Evolutionary conservation across 2,797 vertebrate genomes (phyloP), one percentile per base, ranked within the genome.

Genomic region (Scolopax rusticola): DNA sequence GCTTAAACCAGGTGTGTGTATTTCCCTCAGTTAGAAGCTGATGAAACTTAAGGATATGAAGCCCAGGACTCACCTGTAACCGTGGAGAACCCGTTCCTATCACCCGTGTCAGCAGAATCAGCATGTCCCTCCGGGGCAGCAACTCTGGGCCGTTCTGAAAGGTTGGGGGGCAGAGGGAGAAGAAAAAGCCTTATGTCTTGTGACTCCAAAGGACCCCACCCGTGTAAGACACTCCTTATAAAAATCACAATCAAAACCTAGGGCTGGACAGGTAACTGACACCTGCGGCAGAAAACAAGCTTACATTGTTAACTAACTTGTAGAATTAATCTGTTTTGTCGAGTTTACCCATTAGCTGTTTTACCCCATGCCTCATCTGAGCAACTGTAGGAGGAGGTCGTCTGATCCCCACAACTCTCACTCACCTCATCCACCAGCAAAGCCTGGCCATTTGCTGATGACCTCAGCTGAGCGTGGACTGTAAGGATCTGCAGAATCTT

Each of bases 111-210:
- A 99, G 98, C 12, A 99, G 98, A 67, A 98, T 56, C 81, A 99
- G 97, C 99, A 99, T 99, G 94, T 98, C 98, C 89, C 98, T 98
- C 12, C 99, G 99, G 57, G 99, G 99, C 56, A 99, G 98, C 87
- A 99, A 94, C 92, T 99, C 99, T 1, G 99, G 99, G 24, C 99
- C 99, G 2, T 98, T 98, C 99, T 99, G 94, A 89, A 89, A 76
- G 77, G 38, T 59, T 59, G 32, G 20, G 67, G 75, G 27, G 45
- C 2, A 2, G 15, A 32, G 13, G 5, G 6, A 50, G 16, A 27
- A 73, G 24, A 65, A 88, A 91, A 75, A 63, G 4, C 23, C 6
- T 84, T 90, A 80, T 6, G 20, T 24, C 20, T 50, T 80, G 9
- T 53, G 48, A 82, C 33, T 47, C 15, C 15, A 18, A 87, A 95